Conservation (phyloP, 2,888 invertebrate genomes). For the Uropetala carovei region DNA sequence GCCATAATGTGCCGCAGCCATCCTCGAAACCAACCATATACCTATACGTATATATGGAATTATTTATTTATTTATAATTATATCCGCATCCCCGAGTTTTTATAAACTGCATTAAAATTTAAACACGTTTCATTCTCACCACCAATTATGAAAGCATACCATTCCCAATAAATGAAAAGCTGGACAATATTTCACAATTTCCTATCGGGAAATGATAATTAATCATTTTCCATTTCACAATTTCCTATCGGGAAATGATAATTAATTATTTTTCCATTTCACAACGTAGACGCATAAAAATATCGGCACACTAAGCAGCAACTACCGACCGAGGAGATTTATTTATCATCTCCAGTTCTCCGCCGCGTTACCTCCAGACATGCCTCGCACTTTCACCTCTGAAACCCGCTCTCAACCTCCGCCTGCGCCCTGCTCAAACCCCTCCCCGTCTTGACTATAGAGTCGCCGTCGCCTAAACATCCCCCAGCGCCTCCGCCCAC, state of each 20-base stretch:
- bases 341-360: background rate
- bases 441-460: background rate
- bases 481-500: background rate
- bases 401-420: background rate
- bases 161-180: too few species aligned
- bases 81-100: too few species aligned
- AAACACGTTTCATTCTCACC: too few species aligned
- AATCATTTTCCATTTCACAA: background rate
- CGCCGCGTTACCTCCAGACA: background rate
- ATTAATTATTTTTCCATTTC: too few species aligned
- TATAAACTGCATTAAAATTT: too few species aligned
- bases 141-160: too few species aligned
- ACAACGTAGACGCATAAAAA: background rate
- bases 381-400: constrained; percentile 20
- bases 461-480: background rate
- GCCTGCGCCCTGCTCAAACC: background rate
- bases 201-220: too few species aligned
- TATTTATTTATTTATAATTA: too few species aligned
- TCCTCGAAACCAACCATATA: too few species aligned
- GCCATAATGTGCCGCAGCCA: too few species aligned
- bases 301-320: background rate
- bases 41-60: too few species aligned
- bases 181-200: too few species aligned
- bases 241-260: background rate
- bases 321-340: background rate